Evolutionary conservation across 2,797 vertebrate genomes (phyloP), one percentile per base, ranked within the genome.

Genomic region (Galago senegalensis): DNA sequence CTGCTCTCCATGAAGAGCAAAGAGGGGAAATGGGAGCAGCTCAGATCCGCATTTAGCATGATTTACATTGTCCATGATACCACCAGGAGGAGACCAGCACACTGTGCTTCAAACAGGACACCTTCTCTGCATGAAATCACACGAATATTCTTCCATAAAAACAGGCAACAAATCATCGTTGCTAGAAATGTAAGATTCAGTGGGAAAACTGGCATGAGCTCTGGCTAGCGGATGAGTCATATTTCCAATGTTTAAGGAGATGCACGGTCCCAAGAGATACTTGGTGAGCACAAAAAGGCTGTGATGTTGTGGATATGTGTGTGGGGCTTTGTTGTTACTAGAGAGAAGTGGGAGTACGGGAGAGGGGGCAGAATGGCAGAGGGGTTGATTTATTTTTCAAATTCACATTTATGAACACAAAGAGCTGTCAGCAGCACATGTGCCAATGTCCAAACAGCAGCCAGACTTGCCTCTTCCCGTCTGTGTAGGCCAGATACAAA

Each of bases 401-500:
- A 97, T 92, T 73, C 88, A 56, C 89, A 92, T 93, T 95, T 84
- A 97, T 76, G 87, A 95, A 96, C 60, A 97, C 96, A 96, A 93
- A 94, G 85, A 95, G 92, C 87, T 96, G 93, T 97, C 90, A 97
- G 93, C 87, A 91, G 76, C 84, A 76, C 93, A 95, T 82, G 75
- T 73, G 95, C 80, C 97, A 92, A 60, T 69, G 67, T 46, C 92
- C 93, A 89, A 86, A 67, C 18, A 88, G 58, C 95, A 96, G 96
- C 89, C 96, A 97, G 89, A 84, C 75, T 87, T 86, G 92, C 93
- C 75, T 96, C 87, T 95, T 89, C 73, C 91, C 40, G 8, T 95
- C 97, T 94, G 77, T 73, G 63, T 40, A 90, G 91, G 65, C 77
- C 89, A 96, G 94, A 96, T 85, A 90, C 72, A 97, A 91, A 93